Evolutionary conservation across 2,797 vertebrate species (phyloP).

Genomic region (Chelidonichthys spinosus): DNA sequence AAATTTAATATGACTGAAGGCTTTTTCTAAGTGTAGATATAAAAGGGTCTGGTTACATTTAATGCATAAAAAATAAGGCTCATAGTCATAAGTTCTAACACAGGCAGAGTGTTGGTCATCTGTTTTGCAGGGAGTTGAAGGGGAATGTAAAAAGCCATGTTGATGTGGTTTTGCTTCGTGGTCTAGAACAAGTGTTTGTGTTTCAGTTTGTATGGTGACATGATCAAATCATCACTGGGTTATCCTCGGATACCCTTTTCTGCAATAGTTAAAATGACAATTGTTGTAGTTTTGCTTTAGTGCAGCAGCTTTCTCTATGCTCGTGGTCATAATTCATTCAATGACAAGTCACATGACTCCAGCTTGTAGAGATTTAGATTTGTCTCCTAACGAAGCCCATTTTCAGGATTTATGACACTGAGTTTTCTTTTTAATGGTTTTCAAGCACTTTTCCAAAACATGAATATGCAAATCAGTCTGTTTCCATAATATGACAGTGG

Average conservation of each 20-base stretch:
- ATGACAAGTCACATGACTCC: conserved; percentile 54
- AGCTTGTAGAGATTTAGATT: conserved; percentile 40
- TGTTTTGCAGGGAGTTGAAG: not conserved
- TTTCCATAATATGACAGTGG: not conserved
- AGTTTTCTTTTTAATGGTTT: conserved; percentile 2
- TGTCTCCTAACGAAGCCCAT: conserved; percentile 15
- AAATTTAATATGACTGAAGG: not conserved
- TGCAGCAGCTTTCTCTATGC: conserved; percentile 11
- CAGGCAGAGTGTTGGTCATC: not conserved
- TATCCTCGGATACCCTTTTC: not conserved
- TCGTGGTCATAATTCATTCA: conserved; percentile 44
- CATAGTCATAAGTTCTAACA: not conserved
- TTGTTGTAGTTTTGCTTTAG: not conserved
- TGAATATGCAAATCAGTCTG: conserved; percentile 14
- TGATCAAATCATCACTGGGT: conserved; percentile 1
- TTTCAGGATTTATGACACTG: conserved; percentile 15
- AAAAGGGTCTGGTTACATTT: not conserved
- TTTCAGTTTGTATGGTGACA: not conserved
- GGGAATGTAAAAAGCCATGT: not conserved
- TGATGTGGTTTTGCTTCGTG: conserved; percentile 3
- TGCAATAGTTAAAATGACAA: conserved; percentile 2
- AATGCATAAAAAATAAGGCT: not conserved
- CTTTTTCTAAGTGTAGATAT: not conserved
- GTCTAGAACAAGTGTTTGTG: not conserved
- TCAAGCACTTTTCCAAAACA: not conserved